Evolutionary conservation across 2,797 vertebrate genomes (phyloP), one percentile per base, ranked within the genome.

Genomic region (Tarsius wallacei): DNA sequence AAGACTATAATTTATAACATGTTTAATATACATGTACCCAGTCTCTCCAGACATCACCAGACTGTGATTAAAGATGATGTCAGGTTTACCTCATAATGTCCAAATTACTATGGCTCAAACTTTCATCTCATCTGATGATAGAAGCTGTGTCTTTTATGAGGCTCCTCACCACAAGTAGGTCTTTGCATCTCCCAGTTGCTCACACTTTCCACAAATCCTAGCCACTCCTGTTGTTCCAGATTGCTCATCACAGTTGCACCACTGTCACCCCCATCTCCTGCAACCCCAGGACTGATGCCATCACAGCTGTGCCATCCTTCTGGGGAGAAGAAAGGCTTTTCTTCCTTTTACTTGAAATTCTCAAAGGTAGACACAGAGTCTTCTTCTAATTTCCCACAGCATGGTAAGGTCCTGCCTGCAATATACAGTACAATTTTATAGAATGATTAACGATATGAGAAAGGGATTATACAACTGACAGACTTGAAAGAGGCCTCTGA

Each of bases 61-160:
- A 66, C 61, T 81, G 13, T 96, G 83, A 97, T 97, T 96, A 97
- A 96, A 95, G 95, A 93, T 93, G 96, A 97, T 47, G 77, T 94
- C 94, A 97, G 73, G 89, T 93, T 94, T 96, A 76, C 70, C 33
- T 91, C 91, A 57, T 93, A 85, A 94, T 53, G 64, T 86, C 33
- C 68, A 94, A 91, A 68, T 94, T 89, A 90, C 76, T 55, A 28
- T 91, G 86, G 55, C 86, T 84, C 17, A 84, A 76, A 57, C 66
- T 77, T 94, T 91, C 91, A 87, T 97, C 51, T 63, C 77, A 57
- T 59, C 81, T 94, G 87, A 73, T 87, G 90, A 93, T 51, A 96
- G 87, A 68, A 94, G 76, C 87, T 14, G 12, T 53, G 16, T 57
- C 12, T 93, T 98, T 97, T 93, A 97, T n/a, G 87, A 96, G 96